Evolutionary conservation across 2,797 vertebrate species (phyloP), one percentile per base, ranked within the genome.

Genomic region (Rousettus madagascariensis): DNA sequence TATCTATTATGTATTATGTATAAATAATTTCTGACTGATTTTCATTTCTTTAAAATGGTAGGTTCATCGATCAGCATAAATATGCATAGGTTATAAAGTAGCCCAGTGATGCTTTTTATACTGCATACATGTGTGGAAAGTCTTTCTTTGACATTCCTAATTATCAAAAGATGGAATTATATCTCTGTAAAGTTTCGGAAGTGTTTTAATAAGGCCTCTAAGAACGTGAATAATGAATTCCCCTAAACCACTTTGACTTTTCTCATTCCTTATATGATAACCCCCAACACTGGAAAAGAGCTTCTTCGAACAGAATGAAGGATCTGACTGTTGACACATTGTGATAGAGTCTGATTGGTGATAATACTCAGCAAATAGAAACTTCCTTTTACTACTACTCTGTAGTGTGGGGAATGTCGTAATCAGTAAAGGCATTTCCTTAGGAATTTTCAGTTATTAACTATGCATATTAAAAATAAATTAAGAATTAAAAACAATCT

Each of bases 391-490:
- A 13, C 10, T 82, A 8, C 36, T 6, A 19, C 16, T 57, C 46
- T 24, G 12, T 22, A 51, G 53, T 12, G 24, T 20, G 75, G 51
- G 13, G 49, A 30, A 90, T 41, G 11, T 41, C 84, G 94, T 65
- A 82, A 20, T 41, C 51, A 57, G 30, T 59, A 59, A 87, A 69
- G 55, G 0, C 22, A 77, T 83, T 80, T 77, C 30, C 43, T 90
- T 74, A 72, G 71, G 79, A 55, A 90, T 84, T 68, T 87, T 49
- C 6, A 90, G 20, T 72, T 80, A 43, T 71, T 72, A 78, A 38
- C n/a, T 51, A 2, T n/a, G 2, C 9, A 33, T 86, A 59, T 65
- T 94, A 86, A 95, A 88, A 79, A 41, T 91, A 82, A 95, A 41
- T 49, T 28, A 66, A 55, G 22, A 89, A 69, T 59, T 49, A 69